Conservation (phyloP, 1,140 invertebrate genomes). For the Himalopsyche phryganea region DNA sequence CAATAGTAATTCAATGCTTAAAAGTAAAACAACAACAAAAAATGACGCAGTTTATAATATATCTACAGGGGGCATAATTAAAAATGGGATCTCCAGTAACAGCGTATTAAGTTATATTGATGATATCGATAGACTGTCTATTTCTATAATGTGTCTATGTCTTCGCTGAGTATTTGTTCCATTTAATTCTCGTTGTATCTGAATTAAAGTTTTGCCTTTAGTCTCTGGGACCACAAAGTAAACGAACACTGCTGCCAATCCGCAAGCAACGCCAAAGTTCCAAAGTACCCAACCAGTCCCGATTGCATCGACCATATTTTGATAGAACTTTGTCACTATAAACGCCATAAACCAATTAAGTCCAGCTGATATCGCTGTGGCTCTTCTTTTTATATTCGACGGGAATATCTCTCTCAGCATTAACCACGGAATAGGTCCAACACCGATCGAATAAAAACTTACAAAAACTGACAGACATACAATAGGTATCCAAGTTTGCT, state of each 20-base stretch:
- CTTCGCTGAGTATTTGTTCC: conserved; percentile 45
- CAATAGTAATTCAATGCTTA: too few relatives aligned
- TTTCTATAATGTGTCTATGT: conserved; percentile 48
- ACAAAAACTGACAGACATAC: conserved; percentile 45
- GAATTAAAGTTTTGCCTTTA: conserved; percentile 68
- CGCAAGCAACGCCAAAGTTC: conserved; percentile 63
- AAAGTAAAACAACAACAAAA: too few relatives aligned
- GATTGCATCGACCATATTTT: conserved; percentile 54
- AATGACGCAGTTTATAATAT: too few relatives aligned
- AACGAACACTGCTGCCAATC: conserved; percentile 62
- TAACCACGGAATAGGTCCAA: conserved; percentile 65
- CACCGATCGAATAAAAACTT: conserved; percentile 45
- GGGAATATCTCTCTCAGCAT: conserved; percentile 65
- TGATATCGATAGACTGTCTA: conserved; percentile 40
- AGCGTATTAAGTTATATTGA: too few relatives aligned
- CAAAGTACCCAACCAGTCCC: conserved; percentile 60
- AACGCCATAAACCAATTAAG: conserved; percentile 70
- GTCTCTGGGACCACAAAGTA: conserved; percentile 74
- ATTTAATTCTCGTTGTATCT: conserved; percentile 65
- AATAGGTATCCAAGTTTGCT: conserved; percentile 45
- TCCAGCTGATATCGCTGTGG: conserved; percentile 60
- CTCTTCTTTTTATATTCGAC: conserved; percentile 62
- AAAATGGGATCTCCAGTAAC: too few relatives aligned
- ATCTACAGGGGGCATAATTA: too few relatives aligned
- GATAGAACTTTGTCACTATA: conserved; percentile 63